A percentile compares a stretch with the other conserved stretches of the same genome.
phyloP scores from a whole-genome alignment of 2,113 vertebrate species.

The Trichechus manatus region DNA sequence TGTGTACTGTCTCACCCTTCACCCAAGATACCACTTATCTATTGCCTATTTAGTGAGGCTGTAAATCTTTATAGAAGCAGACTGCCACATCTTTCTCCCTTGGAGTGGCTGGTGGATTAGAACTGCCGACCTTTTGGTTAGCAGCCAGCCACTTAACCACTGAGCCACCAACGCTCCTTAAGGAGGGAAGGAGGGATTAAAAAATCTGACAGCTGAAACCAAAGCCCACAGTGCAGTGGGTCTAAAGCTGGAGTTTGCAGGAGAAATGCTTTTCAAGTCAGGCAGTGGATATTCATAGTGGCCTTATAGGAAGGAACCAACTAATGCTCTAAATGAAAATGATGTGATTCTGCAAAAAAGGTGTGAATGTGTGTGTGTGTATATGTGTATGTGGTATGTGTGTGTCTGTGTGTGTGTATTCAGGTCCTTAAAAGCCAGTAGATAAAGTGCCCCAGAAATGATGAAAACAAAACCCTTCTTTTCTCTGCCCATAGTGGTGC shows the following conservation, averaged over 20 bases:
- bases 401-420: not conserved
- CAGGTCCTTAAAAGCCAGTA: not conserved
- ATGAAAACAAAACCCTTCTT: fast-evolving
- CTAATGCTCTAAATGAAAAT: not conserved
- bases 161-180: too few species aligned
- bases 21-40: too few species aligned
- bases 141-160: too few species aligned
- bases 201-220: not conserved
- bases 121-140: too few species aligned
- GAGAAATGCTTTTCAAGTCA: not conserved
- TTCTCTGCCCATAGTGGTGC: fast-evolving
- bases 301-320: too few species aligned
- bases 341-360: not conserved
- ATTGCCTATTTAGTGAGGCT: too few species aligned
- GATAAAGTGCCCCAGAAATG: too few species aligned
- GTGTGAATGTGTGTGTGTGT: not conserved
- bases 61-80: too few species aligned
- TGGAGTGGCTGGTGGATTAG: too few species aligned
- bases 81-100: too few species aligned
- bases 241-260: fast-evolving
- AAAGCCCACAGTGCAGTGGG: fast-evolving
- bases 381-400: not conserved
- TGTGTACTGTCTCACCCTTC: too few species aligned
- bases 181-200: not conserved
- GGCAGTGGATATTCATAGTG: fast-evolving